Evolutionary conservation across 2,888 invertebrate species (phyloP).

Genomic region (Scaptomyza flava): DNA sequence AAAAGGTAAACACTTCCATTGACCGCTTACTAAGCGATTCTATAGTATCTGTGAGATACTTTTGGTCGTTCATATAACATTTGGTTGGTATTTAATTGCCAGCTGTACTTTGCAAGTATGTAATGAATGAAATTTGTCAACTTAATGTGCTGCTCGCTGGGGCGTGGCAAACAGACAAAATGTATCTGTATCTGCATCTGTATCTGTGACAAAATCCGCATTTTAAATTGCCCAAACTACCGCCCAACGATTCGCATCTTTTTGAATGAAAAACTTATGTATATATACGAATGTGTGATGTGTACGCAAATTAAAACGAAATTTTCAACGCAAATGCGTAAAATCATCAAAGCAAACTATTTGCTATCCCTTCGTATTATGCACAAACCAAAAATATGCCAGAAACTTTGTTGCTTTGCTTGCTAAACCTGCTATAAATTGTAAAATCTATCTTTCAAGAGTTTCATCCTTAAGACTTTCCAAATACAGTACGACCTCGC

Average conservation of each 20-base stretch:
- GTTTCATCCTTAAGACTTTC: background rate
- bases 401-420: background rate
- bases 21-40: slow-evolving; percentile 5
- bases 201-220: slow-evolving; percentile 7
- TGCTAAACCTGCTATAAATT: too few species aligned
- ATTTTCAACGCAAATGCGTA: slow-evolving; percentile 69
- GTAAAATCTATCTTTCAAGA: background rate
- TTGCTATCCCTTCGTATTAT: slow-evolving; percentile 41
- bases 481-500: background rate
- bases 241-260: slow-evolving; percentile 51
- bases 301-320: slow-evolving; percentile 62
- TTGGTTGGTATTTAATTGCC: slow-evolving; percentile 63
- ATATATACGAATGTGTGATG: background rate
- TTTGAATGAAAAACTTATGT: slow-evolving; percentile 38
- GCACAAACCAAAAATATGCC: background rate
- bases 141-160: slow-evolving; percentile 62
- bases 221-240: slow-evolving; percentile 65
- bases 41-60: slow-evolving; percentile 25
- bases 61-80: background rate
- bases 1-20: slow-evolving; percentile 16
- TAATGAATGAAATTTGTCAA: slow-evolving; percentile 79
- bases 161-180: slow-evolving; percentile 49
- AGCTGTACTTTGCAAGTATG: slow-evolving; percentile 43
- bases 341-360: slow-evolving; percentile 72
- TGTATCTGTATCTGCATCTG: slow-evolving; percentile 21